Evolutionary conservation across 1,140 invertebrate species (phyloP), one percentile per base, ranked within the genome.

Genomic region (Mactra quadrangularis): DNA sequence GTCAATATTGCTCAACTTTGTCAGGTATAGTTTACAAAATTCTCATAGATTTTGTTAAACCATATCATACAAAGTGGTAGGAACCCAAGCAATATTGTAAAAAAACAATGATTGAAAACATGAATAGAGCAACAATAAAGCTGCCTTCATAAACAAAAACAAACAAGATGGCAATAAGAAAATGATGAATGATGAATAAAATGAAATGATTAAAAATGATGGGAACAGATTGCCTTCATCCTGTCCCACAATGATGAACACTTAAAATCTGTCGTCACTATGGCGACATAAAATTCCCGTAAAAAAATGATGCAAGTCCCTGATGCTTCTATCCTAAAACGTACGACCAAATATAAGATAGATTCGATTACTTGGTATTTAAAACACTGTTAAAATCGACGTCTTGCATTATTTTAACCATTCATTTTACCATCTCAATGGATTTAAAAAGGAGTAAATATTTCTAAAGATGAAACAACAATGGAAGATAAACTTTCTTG

Each of bases 101-200:
- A 64, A 60, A 41, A 41, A 7, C 25, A 64, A 64, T 7, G 13
- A 22, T 25, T 25, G 7, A 68, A 68, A 50, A 29, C 31, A 47
- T 31, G 38, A 31, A 64, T n/a, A 68, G 27, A 25, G 22, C 64
- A 52, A 41, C 64, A 2, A 22, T 27, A 45, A 64, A 47, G 64
- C 64, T 68, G 64, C 25, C 64, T 47, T 68, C 2, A 22, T 29
- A 47, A 68, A 31, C 47, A 47, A 68, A 68, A 38, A 41, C 31
- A 11, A 41, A 27, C 22, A 68, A 47, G 35, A 4, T 27, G 27
- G 17, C 9, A 50, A 52, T 47, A 50, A 17, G 33, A 68, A 50
- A 31, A 29, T 68, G 38, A 27, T 3, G 38, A n/a, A n/a, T n/a
- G n/a, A n/a, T n/a, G n/a, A n/a, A n/a, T n/a, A n/a, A n/a, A n/a